Base-by-base conservation (phyloP, 2,888 invertebrate genomes). In the Lampropteryx suffumata region DNA sequence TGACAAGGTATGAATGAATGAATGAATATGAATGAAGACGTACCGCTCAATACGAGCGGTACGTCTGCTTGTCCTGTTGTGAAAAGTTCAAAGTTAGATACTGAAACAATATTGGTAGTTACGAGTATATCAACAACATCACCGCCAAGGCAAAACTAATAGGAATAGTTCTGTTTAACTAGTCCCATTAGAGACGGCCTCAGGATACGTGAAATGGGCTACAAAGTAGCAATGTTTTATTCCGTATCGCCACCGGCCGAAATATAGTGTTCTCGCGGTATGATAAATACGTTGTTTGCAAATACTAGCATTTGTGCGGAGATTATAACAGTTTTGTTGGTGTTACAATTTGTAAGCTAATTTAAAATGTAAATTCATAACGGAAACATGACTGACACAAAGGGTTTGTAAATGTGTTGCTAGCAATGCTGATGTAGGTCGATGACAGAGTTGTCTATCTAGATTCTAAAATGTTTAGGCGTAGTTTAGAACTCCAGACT, bases 211-310 rank as follows among this genome's bases (percentile, higher is more conserved):
- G 41, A 53, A 54, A 48, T 48, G 40, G 48, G 13, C 39, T 33
- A 45, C 37, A 39, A 55, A 54, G 40, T 44, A 53, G 51, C 42
- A 30, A 24, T 50, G 49, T 55, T 48, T 50, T 45, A 37, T 46
- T 37, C 48, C 17, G 21, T 46, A 35, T 39, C 45, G 53, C 53
- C 32, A 44, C 26, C 50, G 55, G 58, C 44, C 44, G 36, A 55
- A 36, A 58, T 56, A 41, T 36, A 48, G 49, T 28, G 41, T 40
- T 42, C 40, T 50, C 42, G 47, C 49, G 50, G 35, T 51, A 49
- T 52, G 50, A 53, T 60, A 57, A 51, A 53, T 53, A 55, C 40
- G 39, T 37, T 51, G 48, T 53, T 47, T 34, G 44, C 48, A 43
- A 55, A 46, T 50, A 9, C 40, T 30, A 32, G 33, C 50, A 48